These are phyloP conservation scores for Agrochola circellaris DNA, from an alignment of 2,888 invertebrate genomes.

Conservation along the genomic window DNA sequence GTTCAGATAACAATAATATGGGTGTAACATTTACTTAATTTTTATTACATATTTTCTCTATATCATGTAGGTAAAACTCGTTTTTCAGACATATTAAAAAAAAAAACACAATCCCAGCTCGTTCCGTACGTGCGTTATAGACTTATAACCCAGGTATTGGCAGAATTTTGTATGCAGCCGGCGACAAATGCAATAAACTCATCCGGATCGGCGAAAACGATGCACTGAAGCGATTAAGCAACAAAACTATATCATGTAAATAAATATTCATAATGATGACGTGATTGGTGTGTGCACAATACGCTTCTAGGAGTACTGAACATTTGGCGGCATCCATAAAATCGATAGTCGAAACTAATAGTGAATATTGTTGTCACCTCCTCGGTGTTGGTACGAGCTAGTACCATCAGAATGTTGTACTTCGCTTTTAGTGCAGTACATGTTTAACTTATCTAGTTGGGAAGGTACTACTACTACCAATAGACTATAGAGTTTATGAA, in stretches of 20 bases:
- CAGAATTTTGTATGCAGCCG: constrained; percentile 67
- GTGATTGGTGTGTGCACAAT: constrained; percentile 42
- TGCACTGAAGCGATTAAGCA: constrained; percentile 61
- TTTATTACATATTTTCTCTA: background rate
- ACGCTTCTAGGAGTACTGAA: constrained; percentile 30
- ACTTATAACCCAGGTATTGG: constrained; percentile 48
- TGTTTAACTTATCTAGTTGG: background rate
- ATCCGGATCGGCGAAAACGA: constrained; percentile 56
- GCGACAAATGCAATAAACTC: constrained; percentile 65
- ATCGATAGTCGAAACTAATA: constrained; percentile 55
- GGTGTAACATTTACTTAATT: too few relatives aligned
- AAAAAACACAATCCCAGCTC: constrained; percentile 6
- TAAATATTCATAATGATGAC: constrained; percentile 54
- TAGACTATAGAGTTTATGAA: background rate
- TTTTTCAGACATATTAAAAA: constrained; percentile 15
- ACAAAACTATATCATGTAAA: constrained; percentile 43
- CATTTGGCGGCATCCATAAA: constrained; percentile 42
- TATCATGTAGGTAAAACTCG: background rate
- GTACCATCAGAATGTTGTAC: constrained; percentile 35
- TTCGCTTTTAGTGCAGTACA: constrained; percentile 25
- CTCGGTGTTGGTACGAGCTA: constrained; percentile 44
- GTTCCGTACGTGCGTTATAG: constrained; percentile 28
- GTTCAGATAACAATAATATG: background rate
- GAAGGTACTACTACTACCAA: background rate
- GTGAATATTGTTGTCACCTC: constrained; percentile 55